Evolutionary conservation across 1,140 invertebrate genomes (phyloP), one percentile per base, ranked within the genome.

Genomic region (Camponotus pennsylvanicus): DNA sequence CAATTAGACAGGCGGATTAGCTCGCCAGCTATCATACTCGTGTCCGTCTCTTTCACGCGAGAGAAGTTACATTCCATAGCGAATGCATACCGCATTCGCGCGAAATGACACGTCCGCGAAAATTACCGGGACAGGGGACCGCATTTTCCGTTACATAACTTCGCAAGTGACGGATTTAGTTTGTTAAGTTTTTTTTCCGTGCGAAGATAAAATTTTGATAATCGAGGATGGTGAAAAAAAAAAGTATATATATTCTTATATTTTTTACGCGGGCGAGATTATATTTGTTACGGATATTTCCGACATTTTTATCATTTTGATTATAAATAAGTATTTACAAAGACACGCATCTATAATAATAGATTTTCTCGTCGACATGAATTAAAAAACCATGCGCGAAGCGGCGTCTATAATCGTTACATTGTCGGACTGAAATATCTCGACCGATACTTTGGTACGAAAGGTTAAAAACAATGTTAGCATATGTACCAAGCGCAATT

Each of bases 1-100:
- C 37, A 83, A 83, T 83, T 83, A 83, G 57, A 32, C 40, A 18
- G 37, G 21, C 21, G 37, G 67, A 82, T 82, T 71, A 82, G 42
- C 77, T 55, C 13, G 61, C 32, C 7, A 57, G 64, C 67, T 34
- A 37, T 45, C 55, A 27, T 27, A 27, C 27, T 27, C 79, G 18
- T 64, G 4, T 73, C 61, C 55, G n/a, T 45, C 69, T 75, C 79
- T 83, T 83, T 83, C 79, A 73, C 49, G 37, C 3, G 52, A 40
- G 15, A 1, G 27, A 11, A 32, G 15, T 34, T 61, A 45, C 42
- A 32, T 45, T 45, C 21, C 79, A n/a, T 4, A 42, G 59, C 64
- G 40, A 40, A 11, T 42, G 37, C 27, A 32, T 37, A 49, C n/a
- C 52, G 49, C 13, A 27, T 40, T 21, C 3, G 11, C 32, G 67